phyloP scores from a whole-genome alignment of 2,888 invertebrate genomes.

The Herminia tarsipennalis region DNA sequence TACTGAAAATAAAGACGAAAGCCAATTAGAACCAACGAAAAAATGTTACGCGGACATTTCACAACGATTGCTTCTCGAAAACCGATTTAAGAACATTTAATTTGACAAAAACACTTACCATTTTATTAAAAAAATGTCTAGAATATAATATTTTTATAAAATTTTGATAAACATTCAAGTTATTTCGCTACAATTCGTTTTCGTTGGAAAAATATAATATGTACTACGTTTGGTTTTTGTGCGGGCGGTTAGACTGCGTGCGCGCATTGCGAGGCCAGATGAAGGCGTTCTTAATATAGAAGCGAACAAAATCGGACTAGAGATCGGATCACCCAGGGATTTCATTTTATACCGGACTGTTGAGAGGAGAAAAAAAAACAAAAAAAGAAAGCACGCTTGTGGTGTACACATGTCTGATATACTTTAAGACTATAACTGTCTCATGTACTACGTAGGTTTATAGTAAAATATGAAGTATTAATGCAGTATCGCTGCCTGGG shows the following conservation, averaged over 20 bases:
- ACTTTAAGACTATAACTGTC: no score
- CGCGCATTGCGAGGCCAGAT: conserved; percentile 76
- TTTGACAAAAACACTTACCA: conserved; percentile 46
- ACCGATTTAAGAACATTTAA: conserved; percentile 24
- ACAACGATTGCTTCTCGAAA: conserved; percentile 7
- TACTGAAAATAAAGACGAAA: conserved; percentile 62
- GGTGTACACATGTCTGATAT: conserved; percentile 58
- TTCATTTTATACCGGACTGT: conserved; percentile 62
- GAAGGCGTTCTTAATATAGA: conserved; percentile 81
- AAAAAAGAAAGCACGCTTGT: conserved; percentile 46
- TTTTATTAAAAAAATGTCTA: conserved; percentile 34
- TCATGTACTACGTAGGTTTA: no score
- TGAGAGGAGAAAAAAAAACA: conserved; percentile 48
- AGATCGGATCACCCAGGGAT: conserved; percentile 67
- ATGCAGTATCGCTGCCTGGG: no score
- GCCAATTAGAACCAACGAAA: conserved; percentile 47
- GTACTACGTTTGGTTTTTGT: conserved; percentile 80
- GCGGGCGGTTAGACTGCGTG: conserved; percentile 68
- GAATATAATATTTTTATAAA: conserved; percentile 22
- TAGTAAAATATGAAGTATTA: no score
- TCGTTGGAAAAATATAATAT: conserved; percentile 80
- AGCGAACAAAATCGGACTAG: conserved; percentile 69
- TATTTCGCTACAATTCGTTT: conserved; percentile 62
- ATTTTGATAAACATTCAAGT: conserved; percentile 47
- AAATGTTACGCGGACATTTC: conserved; percentile 43